phyloP scores from a whole-genome alignment of 2,797 vertebrate genomes.

The Phoxinus dragarum region DNA sequence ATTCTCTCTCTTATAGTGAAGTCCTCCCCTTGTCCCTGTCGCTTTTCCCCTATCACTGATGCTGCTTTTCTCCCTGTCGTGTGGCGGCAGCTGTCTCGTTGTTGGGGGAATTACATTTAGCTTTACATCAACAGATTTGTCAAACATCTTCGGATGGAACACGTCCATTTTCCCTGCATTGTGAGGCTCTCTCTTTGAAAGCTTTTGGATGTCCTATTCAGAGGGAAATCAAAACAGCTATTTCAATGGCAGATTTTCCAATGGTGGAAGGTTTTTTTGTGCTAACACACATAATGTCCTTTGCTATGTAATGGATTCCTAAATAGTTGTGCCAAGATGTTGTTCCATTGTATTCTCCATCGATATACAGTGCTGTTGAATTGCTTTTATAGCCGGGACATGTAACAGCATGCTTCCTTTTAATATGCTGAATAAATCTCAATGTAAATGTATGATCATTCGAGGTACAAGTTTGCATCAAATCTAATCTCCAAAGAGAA shows the following conservation, averaged over 20 bases:
- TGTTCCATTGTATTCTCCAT: constrained; percentile 46
- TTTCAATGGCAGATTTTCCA: constrained; percentile 48
- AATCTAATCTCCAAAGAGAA: constrained; percentile 18
- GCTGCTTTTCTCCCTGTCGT: constrained; percentile 1
- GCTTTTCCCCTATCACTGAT: background rate
- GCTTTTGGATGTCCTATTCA: constrained; percentile 49
- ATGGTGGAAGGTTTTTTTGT: constrained; percentile 34
- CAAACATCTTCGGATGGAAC: constrained; percentile 51
- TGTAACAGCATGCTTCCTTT: constrained; percentile 25
- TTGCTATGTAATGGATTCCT: constrained; percentile 49
- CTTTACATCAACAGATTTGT: constrained; percentile 57
- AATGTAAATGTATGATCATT: constrained; percentile 48
- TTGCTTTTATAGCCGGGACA: constrained; percentile 33
- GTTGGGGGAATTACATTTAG: constrained; percentile 48
- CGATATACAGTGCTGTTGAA: constrained; percentile 31
- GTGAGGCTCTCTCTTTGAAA: constrained; percentile 34
- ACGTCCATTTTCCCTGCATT: constrained; percentile 41
- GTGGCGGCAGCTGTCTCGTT: constrained; percentile 43
- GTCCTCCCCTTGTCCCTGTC: background rate
- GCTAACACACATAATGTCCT: constrained; percentile 48
- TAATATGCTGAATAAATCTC: constrained; percentile 35
- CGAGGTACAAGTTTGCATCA: constrained; percentile 38
- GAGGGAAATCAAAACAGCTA: constrained; percentile 37
- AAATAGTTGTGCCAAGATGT: constrained; percentile 41
- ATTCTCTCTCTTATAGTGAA: background rate